phyloP scores from a whole-genome alignment of 2,797 vertebrate species.

The Dendrocincla fuliginosa region DNA sequence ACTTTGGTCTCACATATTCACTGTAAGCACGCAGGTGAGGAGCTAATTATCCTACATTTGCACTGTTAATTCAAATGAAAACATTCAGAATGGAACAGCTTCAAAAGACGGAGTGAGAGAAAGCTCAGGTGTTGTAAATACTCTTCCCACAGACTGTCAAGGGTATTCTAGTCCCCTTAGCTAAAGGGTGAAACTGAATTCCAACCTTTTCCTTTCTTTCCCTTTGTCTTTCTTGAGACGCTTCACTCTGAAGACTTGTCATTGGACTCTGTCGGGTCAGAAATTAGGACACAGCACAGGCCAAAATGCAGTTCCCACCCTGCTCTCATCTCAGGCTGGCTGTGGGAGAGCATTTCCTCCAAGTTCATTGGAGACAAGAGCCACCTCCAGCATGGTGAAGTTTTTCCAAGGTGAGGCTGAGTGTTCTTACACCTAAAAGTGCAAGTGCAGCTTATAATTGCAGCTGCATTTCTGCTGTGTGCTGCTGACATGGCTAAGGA shows the following conservation, averaged over 20 bases:
- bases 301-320: not conserved
- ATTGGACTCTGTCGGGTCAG: not conserved
- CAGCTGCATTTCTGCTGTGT: not conserved
- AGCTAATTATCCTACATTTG: not conserved
- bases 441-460: not conserved
- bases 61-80: not conserved
- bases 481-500: not conserved
- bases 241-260: not conserved
- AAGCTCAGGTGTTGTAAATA: not conserved
- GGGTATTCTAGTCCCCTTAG: not conserved
- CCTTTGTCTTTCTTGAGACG: not conserved
- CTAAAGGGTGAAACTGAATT: not conserved
- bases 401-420: not conserved
- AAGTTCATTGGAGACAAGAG: not conserved
- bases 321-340: not conserved
- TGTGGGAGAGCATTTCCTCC: not conserved
- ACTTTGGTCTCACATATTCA: not conserved
- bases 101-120: not conserved
- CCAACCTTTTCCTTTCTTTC: not conserved
- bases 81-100: not conserved
- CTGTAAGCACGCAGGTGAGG: not conserved
- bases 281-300: not conserved
- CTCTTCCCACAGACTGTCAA: not conserved
- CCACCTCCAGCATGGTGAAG: not conserved
- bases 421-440: not conserved